phyloP scores from a whole-genome alignment of 2,888 invertebrate genomes.

The Stramonita haemastoma region DNA sequence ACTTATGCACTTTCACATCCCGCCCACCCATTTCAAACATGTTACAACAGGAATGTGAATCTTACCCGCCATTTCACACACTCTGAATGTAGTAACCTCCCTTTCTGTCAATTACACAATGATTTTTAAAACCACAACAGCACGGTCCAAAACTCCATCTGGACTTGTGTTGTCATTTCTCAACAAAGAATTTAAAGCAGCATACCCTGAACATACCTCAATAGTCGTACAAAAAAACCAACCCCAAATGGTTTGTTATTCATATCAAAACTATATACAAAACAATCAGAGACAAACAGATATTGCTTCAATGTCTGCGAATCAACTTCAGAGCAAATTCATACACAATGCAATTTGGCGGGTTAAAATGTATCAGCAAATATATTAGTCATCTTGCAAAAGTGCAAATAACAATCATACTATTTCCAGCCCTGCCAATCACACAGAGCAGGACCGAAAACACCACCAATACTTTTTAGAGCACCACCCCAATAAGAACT shows the following conservation, averaged over 20 bases:
- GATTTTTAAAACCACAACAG: background rate
- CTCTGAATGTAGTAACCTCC: constrained; percentile 29
- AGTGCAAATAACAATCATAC: too few species aligned
- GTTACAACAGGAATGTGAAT: background rate
- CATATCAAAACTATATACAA: background rate
- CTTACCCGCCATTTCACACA: background rate
- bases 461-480: too few species aligned
- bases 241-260: background rate
- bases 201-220: background rate
- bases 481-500: too few species aligned
- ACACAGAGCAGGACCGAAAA: too few species aligned
- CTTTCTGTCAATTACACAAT: background rate
- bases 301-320: background rate
- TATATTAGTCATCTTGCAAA: background rate
- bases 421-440: too few species aligned
- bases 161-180: background rate
- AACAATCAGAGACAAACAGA: background rate
- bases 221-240: background rate
- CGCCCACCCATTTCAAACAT: background rate
- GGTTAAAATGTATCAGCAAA: background rate
- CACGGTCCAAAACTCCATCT: background rate
- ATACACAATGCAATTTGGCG: background rate
- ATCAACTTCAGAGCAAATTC: background rate
- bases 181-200: constrained; percentile 11
- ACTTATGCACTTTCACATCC: background rate